Evolutionary conservation across 1,140 invertebrate genomes (phyloP), one percentile per base, ranked within the genome.

Genomic region (Argopecten irradians): DNA sequence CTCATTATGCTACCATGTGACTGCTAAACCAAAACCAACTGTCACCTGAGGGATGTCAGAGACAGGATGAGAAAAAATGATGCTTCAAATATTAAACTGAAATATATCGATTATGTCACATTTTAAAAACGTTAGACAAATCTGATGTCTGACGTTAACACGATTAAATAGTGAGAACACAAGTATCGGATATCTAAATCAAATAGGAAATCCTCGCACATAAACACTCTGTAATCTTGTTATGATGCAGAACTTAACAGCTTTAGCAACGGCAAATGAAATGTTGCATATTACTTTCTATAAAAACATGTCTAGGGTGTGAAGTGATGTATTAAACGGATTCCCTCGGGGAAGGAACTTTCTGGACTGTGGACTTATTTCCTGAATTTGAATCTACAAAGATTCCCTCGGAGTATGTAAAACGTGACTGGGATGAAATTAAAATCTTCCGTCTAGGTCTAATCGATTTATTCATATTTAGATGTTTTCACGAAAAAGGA

Each of bases 171-270:
- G 55, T 71, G 55, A n/a, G n/a, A n/a, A 71, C 55, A 71, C 55
- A n/a, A n/a, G n/a, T n/a, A n/a, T n/a, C 55, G n/a, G 1, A 55
- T 19, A 22, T 55, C 8, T 11, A 55, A 55, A 55, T 55, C 7
- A 71, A n/a, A n/a, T n/a, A n/a, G n/a, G n/a, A n/a, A 71, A 71
- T n/a, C 55, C 22, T 71, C 55, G n/a, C 55, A n/a, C 55, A 71
- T 71, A 71, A 71, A 71, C 22, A 28, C 0, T 28, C 1, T 28
- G 13, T 71, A 71, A 71, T n/a, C 7, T 5, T 28, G 55, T 71
- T 71, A 71, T 2, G 55, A 28, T 71, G 55, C 22, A 71, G 55
- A 8, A 16, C 28, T 71, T n/a, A 28, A n/a, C 11, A 22, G 22
- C 55, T 11, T n/a, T n/a, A 71, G 22, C 55, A 71, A 71, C 16